Percentiles rank a stretch among this genome's conserved stretches.
phyloP scores from a whole-genome alignment of 2,888 invertebrate genomes.

The Meteorus cinctellus region DNA sequence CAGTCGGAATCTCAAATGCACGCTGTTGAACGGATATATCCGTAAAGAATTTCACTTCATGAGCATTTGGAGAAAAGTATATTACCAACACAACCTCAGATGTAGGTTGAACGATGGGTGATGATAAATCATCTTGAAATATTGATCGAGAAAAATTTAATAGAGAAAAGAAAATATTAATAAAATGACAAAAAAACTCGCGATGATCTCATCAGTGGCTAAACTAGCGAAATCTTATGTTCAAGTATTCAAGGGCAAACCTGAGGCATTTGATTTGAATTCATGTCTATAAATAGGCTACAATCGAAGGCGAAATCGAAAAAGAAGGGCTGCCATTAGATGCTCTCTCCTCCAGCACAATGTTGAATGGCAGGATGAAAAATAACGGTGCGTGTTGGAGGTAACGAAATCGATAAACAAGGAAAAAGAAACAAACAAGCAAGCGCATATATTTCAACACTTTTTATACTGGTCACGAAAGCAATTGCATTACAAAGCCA shows the following conservation, averaged over 20 bases:
- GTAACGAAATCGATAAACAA: slow-evolving; percentile 3
- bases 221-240: too few species aligned
- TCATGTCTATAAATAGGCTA: neutral
- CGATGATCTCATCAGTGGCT: too few species aligned
- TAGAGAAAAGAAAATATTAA: too few species aligned
- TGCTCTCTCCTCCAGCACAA: neutral
- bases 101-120: too few species aligned
- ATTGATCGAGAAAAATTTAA: too few species aligned
- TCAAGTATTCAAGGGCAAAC: neutral
- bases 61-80: neutral
- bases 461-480: slow-evolving; percentile 10
- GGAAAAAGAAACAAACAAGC: neutral
- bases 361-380: neutral
- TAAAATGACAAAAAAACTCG: too few species aligned
- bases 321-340: neutral
- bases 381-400: slow-evolving; percentile 1
- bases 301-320: neutral
- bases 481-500: neutral
- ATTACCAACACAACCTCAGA: too few species aligned
- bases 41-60: slow-evolving; percentile 4
- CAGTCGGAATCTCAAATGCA: neutral
- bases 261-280: neutral
- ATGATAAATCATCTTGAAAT: too few species aligned
- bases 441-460: neutral
- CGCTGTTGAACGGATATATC: slow-evolving; percentile 2